These are phyloP conservation scores for Lacerta agilis DNA, from an alignment of 2,797 vertebrate genomes.

Conservation along the genomic window DNA sequence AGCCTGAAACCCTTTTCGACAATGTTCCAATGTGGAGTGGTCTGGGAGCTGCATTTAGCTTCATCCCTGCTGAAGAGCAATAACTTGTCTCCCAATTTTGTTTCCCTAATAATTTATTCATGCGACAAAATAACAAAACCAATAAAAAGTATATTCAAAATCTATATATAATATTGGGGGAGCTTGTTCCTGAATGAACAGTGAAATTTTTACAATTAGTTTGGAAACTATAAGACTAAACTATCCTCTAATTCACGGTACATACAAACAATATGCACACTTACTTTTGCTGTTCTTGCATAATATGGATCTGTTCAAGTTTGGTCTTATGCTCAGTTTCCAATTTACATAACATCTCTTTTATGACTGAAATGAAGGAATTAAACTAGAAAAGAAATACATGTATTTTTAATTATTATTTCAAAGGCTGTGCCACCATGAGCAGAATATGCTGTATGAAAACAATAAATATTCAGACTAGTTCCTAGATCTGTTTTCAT, in stretches of 20 bases:
- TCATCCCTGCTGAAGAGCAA: no score
- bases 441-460: not conserved
- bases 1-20: no score
- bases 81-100: no score
- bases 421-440: not conserved
- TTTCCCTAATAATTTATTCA: no score
- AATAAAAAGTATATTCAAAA: not conserved
- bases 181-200: no score
- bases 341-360: constrained; percentile 94
- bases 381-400: constrained; percentile 88
- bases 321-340: constrained; percentile 97
- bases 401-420: not conserved
- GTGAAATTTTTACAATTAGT: not conserved
- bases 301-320: constrained; percentile 94
- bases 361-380: constrained; percentile 97
- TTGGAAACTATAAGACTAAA: not conserved
- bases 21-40: no score
- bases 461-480: not conserved
- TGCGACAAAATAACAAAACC: not conserved
- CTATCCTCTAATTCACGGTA: not conserved
- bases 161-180: not conserved
- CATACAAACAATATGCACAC: constrained; percentile 19
- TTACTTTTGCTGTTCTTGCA: constrained; percentile 99
- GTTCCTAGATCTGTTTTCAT: not conserved
- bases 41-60: no score